Evolutionary conservation across 2,888 invertebrate genomes (phyloP).

Genomic region (Callyntrura sp.): DNA sequence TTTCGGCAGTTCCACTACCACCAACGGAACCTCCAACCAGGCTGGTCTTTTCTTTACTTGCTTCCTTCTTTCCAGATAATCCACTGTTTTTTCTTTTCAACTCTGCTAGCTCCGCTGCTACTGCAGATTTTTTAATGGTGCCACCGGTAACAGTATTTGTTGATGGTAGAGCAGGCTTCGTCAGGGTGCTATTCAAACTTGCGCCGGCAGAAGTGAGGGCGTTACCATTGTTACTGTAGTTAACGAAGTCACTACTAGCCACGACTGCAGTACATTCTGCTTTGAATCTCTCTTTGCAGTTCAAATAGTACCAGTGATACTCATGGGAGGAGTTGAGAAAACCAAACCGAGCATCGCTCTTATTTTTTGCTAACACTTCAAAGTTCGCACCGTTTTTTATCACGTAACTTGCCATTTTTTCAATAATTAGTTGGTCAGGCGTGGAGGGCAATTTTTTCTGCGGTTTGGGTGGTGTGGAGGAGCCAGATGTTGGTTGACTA

Average conservation of each 20-base stretch:
- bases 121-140: conserved; percentile 63
- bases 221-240: conserved; percentile 63
- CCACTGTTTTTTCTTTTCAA: conserved; percentile 60
- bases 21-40: not conserved
- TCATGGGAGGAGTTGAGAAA: conserved; percentile 93
- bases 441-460: conserved; percentile 89
- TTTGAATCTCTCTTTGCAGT: conserved; percentile 81
- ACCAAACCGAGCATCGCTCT: conserved; percentile 94
- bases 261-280: conserved; percentile 81
- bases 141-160: not conserved
- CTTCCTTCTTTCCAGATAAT: conserved; percentile 24
- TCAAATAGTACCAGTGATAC: conserved; percentile 92
- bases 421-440: conserved; percentile 94
- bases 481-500: not conserved
- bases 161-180: not conserved
- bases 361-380: conserved; percentile 92
- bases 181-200: not conserved
- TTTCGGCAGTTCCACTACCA: conserved; percentile 25
- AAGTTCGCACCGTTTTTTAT: conserved; percentile 98
- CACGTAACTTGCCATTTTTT: conserved; percentile 98
- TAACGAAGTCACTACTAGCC: conserved; percentile 80
- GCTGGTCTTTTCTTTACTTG: conserved; percentile 11
- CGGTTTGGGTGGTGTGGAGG: conserved; percentile 41
- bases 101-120: conserved; percentile 64
- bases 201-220: not conserved